Conservation (phyloP, 2,888 invertebrate species). For the Nomada fabriciana region DNA sequence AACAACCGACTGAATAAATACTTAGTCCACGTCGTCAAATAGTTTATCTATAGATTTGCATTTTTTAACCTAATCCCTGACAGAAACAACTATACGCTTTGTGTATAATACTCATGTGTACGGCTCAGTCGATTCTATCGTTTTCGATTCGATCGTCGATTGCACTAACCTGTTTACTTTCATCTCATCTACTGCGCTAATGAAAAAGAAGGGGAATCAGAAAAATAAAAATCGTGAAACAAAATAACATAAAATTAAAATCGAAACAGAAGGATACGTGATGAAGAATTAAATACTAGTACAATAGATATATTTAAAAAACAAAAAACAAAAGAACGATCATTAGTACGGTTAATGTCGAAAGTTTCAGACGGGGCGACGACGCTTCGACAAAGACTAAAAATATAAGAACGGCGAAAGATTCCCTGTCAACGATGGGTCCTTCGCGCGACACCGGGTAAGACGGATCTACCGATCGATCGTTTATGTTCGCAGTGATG, state of each 20-base stretch:
- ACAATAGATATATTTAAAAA: not conserved
- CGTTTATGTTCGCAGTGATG: conserved; percentile 20
- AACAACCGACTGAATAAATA: conserved; percentile 19
- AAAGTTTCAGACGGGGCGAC: conserved; percentile 5
- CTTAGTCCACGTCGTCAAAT: not conserved
- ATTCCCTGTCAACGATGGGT: conserved; percentile 56
- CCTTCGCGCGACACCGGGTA: conserved; percentile 60
- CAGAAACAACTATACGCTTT: conserved; percentile 20
- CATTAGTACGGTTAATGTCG: conserved; percentile 7
- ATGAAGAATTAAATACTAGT: conserved; percentile 14
- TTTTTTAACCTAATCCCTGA: conserved; percentile 7
- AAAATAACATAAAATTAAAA: not conserved
- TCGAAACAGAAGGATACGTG: not conserved
- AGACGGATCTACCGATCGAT: conserved; percentile 39
- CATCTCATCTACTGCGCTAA: conserved; percentile 12
- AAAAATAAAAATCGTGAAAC: not conserved
- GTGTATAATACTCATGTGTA: conserved; percentile 31
- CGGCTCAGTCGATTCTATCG: conserved; percentile 4
- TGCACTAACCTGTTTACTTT: conserved; percentile 36
- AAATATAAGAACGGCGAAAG: conserved; percentile 40
- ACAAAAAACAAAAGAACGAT: conserved; percentile 5
- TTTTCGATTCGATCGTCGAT: conserved; percentile 13
- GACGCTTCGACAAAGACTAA: conserved; percentile 5
- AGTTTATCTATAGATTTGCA: not conserved
- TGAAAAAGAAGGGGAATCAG: not conserved